Percentiles rank a stretch among this genome's conserved stretches.
phyloP scores from a whole-genome alignment of 2,113 vertebrate genomes.

The Alaudala cheleensis region DNA sequence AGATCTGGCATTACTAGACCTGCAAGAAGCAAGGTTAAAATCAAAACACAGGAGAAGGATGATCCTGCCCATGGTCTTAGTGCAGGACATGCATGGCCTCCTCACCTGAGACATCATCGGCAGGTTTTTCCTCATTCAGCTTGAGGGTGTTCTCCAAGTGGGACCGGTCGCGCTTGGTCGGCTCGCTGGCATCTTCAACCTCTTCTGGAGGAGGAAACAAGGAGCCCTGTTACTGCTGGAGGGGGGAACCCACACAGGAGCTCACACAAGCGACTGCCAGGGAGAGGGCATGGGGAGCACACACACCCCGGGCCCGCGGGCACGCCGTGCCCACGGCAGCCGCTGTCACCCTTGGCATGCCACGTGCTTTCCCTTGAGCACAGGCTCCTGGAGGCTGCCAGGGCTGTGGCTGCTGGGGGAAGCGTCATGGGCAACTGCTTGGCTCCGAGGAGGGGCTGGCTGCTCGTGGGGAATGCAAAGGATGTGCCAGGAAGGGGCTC shows the following conservation, averaged over 20 bases:
- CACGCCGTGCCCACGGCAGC: fast-evolving
- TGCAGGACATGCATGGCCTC: not conserved
- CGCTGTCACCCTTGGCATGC: not conserved
- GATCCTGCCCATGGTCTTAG: not conserved
- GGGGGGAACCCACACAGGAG: not conserved
- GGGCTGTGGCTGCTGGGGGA: not conserved
- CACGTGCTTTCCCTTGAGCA: fast-evolving
- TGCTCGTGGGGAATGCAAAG: not conserved
- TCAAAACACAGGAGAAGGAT: not conserved
- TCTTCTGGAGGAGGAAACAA: slow-evolving; percentile 77
- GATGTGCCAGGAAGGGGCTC: slow-evolving; percentile 24
- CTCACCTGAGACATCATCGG: slow-evolving; percentile 89
- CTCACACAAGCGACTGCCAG: not conserved
- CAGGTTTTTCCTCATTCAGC: slow-evolving; percentile 86
- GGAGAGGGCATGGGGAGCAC: not conserved
- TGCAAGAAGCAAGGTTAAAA: not conserved
- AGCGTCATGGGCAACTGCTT: not conserved
- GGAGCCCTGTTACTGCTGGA: not conserved
- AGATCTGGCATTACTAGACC: not conserved
- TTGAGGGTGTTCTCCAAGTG: slow-evolving; percentile 93
- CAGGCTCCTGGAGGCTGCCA: not conserved
- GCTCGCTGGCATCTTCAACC: slow-evolving; percentile 75
- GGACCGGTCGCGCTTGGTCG: slow-evolving; percentile 84
- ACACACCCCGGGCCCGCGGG: fast-evolving
- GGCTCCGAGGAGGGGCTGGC: not conserved